Evolutionary conservation across 2,888 invertebrate genomes (phyloP).

Genomic region (Heliconius aoede): DNA sequence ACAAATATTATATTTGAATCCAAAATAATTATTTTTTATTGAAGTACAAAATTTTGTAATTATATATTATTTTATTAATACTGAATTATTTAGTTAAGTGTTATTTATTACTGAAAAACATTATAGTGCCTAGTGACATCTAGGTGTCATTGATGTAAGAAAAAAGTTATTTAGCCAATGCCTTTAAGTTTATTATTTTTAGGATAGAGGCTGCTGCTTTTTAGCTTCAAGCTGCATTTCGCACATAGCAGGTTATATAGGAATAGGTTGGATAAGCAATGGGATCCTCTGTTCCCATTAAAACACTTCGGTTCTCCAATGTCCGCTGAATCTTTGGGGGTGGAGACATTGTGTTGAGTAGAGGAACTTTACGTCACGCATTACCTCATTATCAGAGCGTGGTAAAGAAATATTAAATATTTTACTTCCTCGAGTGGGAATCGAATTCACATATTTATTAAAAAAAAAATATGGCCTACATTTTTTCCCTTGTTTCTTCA

Average conservation of each 20-base stretch:
- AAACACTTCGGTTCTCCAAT: too few species aligned
- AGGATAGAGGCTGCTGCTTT: background rate
- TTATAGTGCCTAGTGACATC: background rate
- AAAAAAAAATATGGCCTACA: too few species aligned
- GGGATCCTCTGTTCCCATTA: too few species aligned
- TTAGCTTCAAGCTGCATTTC: too few species aligned
- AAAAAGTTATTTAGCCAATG: background rate
- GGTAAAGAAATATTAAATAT: background rate
- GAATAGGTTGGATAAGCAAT: too few species aligned
- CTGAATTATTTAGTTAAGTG: background rate
- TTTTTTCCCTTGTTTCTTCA: too few species aligned
- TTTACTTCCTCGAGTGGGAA: too few species aligned
- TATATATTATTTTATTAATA: background rate
- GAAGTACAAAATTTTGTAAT: background rate
- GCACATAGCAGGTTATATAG: too few species aligned
- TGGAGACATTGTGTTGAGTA: too few species aligned
- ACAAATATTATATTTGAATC: background rate
- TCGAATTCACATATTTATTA: too few species aligned
- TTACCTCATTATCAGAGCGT: background rate
- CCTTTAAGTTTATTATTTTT: constrained; percentile 5
- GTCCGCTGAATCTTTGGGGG: too few species aligned
- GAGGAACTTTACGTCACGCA: too few species aligned
- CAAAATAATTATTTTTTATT: background rate
- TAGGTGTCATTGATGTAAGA: background rate
- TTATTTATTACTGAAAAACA: background rate